Percentiles rank a stretch among this genome's conserved stretches.
Evolutionary conservation across 2,888 invertebrate species (phyloP).

Genomic region (Drosophila macrospina): DNA sequence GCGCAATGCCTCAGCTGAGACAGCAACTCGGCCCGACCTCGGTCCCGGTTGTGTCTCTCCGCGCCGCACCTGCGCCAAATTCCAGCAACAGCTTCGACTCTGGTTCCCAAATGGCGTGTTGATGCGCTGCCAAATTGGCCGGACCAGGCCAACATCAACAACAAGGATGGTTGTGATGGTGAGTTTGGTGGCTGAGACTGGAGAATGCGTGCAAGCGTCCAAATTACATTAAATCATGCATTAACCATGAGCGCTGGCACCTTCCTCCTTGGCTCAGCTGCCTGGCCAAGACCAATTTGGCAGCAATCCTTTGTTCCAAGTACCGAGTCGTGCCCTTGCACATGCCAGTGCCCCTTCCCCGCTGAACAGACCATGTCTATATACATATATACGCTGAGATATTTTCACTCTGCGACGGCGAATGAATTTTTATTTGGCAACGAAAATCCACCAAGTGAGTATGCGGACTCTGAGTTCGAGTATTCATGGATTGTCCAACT

Average conservation of each 20-base stretch:
- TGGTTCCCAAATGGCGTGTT: conserved; percentile 79
- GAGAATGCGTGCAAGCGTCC: conserved; percentile 71
- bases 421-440: conserved; percentile 76
- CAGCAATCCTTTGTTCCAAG: conserved; percentile 73
- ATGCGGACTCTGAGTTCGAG: conserved; percentile 18
- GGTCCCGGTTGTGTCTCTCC: background rate
- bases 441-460: conserved; percentile 23
- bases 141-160: conserved; percentile 21
- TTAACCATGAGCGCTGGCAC: conserved; percentile 78
- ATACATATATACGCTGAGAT: conserved; percentile 55
- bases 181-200: conserved; percentile 33
- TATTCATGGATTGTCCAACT: conserved; percentile 71
- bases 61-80: conserved; percentile 41
- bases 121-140: conserved; percentile 81
- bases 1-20: conserved; percentile 65
- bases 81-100: conserved; percentile 15
- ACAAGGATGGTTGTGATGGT: conserved; percentile 6
- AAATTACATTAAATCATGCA: conserved; percentile 83
- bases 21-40: conserved; percentile 17
- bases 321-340: conserved; percentile 45
- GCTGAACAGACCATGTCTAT: conserved; percentile 64
- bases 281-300: conserved; percentile 70
- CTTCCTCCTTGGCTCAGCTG: conserved; percentile 6
- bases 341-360: background rate
- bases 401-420: conserved; percentile 39